Evolutionary conservation across 2,888 invertebrate species (phyloP), one percentile per base, ranked within the genome.

Genomic region (Parnassius orleans): DNA sequence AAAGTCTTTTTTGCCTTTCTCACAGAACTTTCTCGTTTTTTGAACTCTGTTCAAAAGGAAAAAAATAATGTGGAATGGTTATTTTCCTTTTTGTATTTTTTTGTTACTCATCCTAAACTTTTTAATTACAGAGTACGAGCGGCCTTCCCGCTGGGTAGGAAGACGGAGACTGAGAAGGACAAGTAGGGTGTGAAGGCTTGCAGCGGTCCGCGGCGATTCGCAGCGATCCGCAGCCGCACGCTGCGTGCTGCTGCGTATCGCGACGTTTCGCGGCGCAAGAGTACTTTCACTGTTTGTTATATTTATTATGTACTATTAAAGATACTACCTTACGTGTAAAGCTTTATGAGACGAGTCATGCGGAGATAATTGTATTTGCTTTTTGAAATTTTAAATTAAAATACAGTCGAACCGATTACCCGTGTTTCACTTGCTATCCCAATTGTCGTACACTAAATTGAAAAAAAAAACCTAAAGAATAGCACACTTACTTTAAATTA

Each of bases 81-180:
- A 33, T 33, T 33, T 5, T 33, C 33, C 7, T 33, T 33, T 7
- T 7, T 33, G 33, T 33, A 33, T 33, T 33, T 33, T 33, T 33
- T 33, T 33, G 7, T 7, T 15, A 1, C 19, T 59, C 24, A n/a
- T 57, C 48, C 64, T 33, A 46, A 9, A 63, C 58, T 64, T 52
- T 60, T n/a, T 9, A 7, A 55, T 91, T 90, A 44, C 92, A 97
- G 97, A 87, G 95, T 97, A 78, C 96, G 96, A 87, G 96, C 96
- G 76, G 96, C 96, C 74, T 95, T 97, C 87, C 97, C 97, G 69
- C 94, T 97, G 86, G 97, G 97, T 86, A 95, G 96, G 93, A 97
- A 96, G 92, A 83, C 94, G 71, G 96, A 97, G 83, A 94, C 95
- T 79, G 95, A 95, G 83, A 97, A 97, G 93, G 96, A 96, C 92